Evolutionary conservation across 2,797 vertebrate species (phyloP).

Genomic region (Hemibagrus guttatus): DNA sequence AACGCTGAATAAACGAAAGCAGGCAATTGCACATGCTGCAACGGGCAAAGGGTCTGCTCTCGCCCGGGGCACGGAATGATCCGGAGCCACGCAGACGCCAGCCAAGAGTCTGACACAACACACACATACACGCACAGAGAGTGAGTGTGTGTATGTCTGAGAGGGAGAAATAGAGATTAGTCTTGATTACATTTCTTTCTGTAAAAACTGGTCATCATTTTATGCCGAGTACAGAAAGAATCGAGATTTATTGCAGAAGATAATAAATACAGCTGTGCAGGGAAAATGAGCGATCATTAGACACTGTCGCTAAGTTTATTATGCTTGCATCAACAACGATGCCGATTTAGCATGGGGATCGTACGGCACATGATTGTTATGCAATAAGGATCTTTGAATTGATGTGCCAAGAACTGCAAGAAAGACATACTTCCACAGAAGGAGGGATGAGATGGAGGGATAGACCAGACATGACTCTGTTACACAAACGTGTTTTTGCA

Average conservation of each 20-base stretch:
- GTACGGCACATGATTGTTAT: neutral
- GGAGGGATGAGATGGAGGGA: too few species aligned
- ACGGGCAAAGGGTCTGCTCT: conserved; percentile 46
- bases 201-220: conserved; percentile 5
- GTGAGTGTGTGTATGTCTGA: neutral
- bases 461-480: neutral
- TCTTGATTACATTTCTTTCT: conserved; percentile 34
- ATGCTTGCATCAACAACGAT: conserved; percentile 51
- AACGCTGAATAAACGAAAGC: conserved; percentile 34
- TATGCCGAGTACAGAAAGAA: conserved; percentile 31
- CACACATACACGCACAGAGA: conserved; percentile 23
- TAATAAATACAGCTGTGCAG: conserved; percentile 62
- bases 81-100: conserved; percentile 54
- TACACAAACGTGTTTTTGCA: neutral
- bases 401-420: neutral
- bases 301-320: conserved; percentile 62
- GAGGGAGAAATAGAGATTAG: neutral
- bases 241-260: conserved; percentile 62
- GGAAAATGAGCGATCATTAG: conserved; percentile 55
- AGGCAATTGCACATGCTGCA: conserved; percentile 59
- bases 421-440: neutral
- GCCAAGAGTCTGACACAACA: conserved; percentile 47
- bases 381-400: neutral
- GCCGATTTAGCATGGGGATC: conserved; percentile 12
- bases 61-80: conserved; percentile 59